Conservation (phyloP, 1,140 invertebrate species). For the Bombus affinis region DNA sequence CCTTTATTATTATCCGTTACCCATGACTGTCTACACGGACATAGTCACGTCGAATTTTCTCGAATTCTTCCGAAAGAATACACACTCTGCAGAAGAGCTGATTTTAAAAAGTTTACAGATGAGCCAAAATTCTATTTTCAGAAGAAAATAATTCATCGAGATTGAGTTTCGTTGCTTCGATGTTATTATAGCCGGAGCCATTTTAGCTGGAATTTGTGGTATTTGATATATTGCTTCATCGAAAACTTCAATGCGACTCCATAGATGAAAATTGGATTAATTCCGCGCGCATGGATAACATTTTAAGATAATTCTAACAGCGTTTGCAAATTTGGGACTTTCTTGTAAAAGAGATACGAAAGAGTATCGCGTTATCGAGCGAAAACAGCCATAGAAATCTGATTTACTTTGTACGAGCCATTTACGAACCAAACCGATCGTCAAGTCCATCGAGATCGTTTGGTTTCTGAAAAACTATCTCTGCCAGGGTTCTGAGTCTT, state of each 20-base stretch:
- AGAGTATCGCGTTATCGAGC: background rate
- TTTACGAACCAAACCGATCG: background rate
- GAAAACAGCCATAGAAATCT: too few species aligned
- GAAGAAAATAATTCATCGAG: background rate
- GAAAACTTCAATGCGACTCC: background rate
- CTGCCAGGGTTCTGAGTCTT: background rate
- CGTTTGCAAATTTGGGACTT: background rate
- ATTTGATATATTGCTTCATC: background rate
- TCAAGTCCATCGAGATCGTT: background rate
- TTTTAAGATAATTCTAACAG: background rate
- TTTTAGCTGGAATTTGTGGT: background rate
- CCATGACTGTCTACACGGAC: conserved; percentile 41
- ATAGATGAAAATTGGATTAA: background rate
- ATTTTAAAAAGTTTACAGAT: background rate
- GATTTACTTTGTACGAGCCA: background rate
- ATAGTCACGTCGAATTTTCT: background rate
- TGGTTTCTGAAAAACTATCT: background rate
- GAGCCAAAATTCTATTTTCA: background rate
- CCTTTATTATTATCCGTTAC: conserved; percentile 62
- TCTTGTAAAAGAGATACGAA: background rate
- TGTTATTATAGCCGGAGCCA: too few species aligned
- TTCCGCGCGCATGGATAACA: background rate
- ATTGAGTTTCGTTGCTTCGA: background rate
- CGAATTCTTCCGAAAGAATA: background rate
- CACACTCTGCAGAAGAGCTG: too few species aligned